These are phyloP conservation scores for Holocentrus rufus DNA, from an alignment of 2,797 vertebrate genomes.

Conservation along the genomic window DNA sequence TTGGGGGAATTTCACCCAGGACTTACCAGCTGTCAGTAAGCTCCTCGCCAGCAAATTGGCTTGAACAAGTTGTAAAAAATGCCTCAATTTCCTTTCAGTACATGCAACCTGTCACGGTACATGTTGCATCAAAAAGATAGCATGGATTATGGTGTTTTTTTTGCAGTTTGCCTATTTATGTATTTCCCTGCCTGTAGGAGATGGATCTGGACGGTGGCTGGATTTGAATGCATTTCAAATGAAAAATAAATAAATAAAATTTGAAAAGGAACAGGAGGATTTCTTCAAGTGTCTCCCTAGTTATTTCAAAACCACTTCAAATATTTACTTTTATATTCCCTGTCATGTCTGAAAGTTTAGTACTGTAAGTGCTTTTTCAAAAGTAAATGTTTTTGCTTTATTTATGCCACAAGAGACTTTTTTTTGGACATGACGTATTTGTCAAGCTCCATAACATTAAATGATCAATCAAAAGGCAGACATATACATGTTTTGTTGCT, in stretches of 20 bases:
- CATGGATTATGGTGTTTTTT: neutral
- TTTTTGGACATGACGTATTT: no score
- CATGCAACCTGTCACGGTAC: constrained; percentile 6
- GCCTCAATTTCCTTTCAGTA: constrained; percentile 4
- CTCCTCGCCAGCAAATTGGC: constrained; percentile 44
- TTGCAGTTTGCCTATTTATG: neutral
- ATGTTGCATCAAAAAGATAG: neutral
- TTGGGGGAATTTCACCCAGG: constrained; percentile 24
- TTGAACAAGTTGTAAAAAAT: constrained; percentile 19
- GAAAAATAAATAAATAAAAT: neutral
- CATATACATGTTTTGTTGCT: no score
- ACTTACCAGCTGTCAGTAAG: constrained; percentile 45
- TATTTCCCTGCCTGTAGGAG: neutral
- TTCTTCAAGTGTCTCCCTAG: neutral
- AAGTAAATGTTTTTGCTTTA: no score
- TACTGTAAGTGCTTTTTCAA: no score
- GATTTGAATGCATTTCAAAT: neutral
- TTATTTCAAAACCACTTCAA: neutral
- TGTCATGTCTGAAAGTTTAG: no score
- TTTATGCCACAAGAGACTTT: no score
- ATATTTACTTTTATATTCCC: no score
- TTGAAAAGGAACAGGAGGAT: neutral
- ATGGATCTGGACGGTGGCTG: neutral
- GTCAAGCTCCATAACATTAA: no score
- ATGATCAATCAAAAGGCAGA: no score